phyloP scores from a whole-genome alignment of 2,797 vertebrate genomes.

The Esox lucius region DNA sequence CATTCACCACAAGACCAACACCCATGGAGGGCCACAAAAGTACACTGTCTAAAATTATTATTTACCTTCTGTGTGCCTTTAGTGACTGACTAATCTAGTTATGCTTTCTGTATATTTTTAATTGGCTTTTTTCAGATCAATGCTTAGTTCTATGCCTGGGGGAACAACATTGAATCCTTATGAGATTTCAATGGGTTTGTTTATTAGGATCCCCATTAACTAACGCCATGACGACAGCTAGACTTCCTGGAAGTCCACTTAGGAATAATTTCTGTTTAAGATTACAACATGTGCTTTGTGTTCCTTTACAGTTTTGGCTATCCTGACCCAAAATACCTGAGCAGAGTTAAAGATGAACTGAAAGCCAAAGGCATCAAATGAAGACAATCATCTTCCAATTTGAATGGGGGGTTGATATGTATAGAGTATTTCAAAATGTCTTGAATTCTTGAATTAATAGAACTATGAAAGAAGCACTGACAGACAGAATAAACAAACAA shows the following conservation, averaged over 20 bases:
- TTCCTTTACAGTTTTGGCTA: conserved; percentile 66
- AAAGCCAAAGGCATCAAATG: conserved; percentile 75
- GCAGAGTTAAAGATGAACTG: conserved; percentile 73
- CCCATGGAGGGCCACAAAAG: conserved; percentile 67
- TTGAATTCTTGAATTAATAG: neutral
- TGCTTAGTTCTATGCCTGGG: neutral
- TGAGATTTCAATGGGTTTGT: neutral
- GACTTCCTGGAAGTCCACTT: too few relatives aligned
- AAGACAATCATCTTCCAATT: conserved; percentile 15
- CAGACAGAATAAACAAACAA: neutral
- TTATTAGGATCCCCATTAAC: too few relatives aligned
- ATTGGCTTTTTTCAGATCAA: too few relatives aligned
- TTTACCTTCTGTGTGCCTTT: neutral
- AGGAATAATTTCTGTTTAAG: neutral
- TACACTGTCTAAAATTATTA: conserved; percentile 37
- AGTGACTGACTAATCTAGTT: too few relatives aligned
- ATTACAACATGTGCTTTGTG: neutral
- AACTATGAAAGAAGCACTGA: neutral
- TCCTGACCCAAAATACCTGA: conserved; percentile 69
- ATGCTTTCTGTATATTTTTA: neutral
- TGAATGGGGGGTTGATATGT: neutral
- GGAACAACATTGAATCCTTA: neutral
- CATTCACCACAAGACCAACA: conserved; percentile 87
- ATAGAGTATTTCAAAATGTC: neutral
- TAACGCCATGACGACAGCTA: too few relatives aligned